A percentile compares a stretch with the other conserved stretches of the same genome.
These are phyloP conservation scores for Pristis pectinata DNA, from an alignment of 2,797 vertebrate genomes.

Conservation along the genomic window DNA sequence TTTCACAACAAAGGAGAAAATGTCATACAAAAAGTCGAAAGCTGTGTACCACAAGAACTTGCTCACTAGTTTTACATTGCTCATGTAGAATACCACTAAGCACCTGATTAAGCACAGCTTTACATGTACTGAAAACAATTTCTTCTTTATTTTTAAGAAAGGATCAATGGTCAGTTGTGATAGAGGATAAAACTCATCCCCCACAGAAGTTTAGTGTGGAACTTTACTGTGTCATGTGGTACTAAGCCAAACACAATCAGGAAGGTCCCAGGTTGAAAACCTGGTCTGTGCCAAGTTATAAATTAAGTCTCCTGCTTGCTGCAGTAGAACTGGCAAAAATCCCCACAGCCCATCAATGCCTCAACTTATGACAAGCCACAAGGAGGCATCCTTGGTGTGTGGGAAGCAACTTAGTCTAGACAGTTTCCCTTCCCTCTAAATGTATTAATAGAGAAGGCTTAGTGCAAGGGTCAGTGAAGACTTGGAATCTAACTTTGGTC, in stretches of 20 bases:
- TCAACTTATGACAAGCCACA: neutral
- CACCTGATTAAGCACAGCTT: neutral
- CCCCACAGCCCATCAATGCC: neutral
- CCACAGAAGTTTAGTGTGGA: neutral
- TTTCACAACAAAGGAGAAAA: no score
- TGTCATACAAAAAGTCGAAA: neutral
- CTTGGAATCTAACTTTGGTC: neutral
- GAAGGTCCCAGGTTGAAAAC: neutral
- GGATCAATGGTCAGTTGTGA: neutral
- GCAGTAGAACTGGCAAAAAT: slow-evolving; percentile 20
- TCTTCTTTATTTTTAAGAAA: neutral
- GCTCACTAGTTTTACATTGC: neutral
- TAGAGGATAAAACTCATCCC: neutral
- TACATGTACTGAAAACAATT: neutral
- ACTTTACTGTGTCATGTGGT: no score
- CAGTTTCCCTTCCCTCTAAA: slow-evolving; percentile 20
- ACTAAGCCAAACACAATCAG: neutral
- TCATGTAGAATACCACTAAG: neutral
- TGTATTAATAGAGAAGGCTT: slow-evolving; percentile 16
- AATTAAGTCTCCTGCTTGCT: neutral
- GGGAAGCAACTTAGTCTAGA: slow-evolving; percentile 18
- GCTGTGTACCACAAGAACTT: neutral
- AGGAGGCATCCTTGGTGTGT: neutral
- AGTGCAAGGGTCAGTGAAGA: slow-evolving; percentile 20
- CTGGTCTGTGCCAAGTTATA: neutral